Base-by-base conservation (phyloP, 2,113 vertebrate species). In the Osmerus mordax region DNA sequence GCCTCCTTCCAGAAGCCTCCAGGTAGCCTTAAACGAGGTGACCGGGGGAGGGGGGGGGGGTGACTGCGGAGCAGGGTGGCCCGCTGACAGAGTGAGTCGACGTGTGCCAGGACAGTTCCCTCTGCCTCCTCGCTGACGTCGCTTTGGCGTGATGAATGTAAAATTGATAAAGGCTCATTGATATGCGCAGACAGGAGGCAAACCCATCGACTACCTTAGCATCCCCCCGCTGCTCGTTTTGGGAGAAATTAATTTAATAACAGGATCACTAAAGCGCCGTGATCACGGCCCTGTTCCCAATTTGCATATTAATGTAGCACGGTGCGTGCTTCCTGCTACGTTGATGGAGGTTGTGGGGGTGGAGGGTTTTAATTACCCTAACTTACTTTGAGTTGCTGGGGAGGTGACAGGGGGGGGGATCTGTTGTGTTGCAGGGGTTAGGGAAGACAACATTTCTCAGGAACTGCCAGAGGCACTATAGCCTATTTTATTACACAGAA, bases 161-260 rank as follows among this genome's bases (percentile, higher is more conserved):
- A 90, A 91, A 89, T 84, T 90, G 89, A 92, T 90, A 89, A 86
- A 84, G 62, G 67, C 74, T 87, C 88, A 91, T 93, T 91, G 88
- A 86, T 86, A 92, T 91, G 89, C 77, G 3, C 67, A 72, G 79
- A 85, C 72, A 74, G 75, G 70, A 69, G 70, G 73, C 69, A 76
- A 83, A 74, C 41, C 75, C 72, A 81, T 73, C 76, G 82, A 88
- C 90, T 87, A 89, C 84, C 85, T 86, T 84, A 89, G 88, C 89
- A 87, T 80, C 84, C 83, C 80, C 76, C 69, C n/a, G 80, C 72
- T 3, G 77, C 82, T 86, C 87, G 86, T 89, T 89, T 87, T 81
- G 75, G 70, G 64, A 72, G 72, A 87, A 90, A 90, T 91, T 87
- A 83, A 90, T 90, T 90, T 91, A 90, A 89, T 91, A 90, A 91